Conservation (phyloP, 2,888 invertebrate species). For the Phrixothrix hirtus region DNA sequence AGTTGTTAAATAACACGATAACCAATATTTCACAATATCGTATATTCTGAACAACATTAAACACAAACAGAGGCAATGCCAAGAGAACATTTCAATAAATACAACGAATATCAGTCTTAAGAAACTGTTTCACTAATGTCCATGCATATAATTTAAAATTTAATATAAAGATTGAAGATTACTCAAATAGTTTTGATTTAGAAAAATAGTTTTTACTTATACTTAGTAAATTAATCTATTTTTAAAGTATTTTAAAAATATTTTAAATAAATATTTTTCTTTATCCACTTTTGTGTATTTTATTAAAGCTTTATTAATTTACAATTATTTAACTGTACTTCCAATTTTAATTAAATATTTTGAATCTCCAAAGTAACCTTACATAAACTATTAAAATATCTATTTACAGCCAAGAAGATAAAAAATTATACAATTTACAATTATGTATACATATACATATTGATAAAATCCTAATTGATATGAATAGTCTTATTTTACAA, state of each 20-base stretch:
- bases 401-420: constrained; percentile 32
- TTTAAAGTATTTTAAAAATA: constrained; percentile 14
- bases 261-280: constrained; percentile 18
- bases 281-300: constrained; percentile 13
- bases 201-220: constrained; percentile 15
- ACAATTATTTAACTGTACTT: constrained; percentile 23
- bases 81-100: constrained; percentile 11
- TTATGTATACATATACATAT: constrained; percentile 19
- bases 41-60: constrained; percentile 18
- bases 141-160: neutral
- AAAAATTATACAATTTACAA: constrained; percentile 33
- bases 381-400: constrained; percentile 22
- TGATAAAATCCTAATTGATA: constrained; percentile 30
- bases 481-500: constrained; percentile 31
- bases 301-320: constrained; percentile 19
- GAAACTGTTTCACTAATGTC: constrained; percentile 10
- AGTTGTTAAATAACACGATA: neutral
- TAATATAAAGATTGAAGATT: constrained; percentile 1
- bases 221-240: constrained; percentile 12
- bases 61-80: constrained; percentile 17
- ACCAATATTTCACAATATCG: constrained; percentile 10
- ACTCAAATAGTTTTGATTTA: constrained; percentile 9
- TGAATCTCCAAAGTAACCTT: constrained; percentile 20
- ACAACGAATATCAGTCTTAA: constrained; percentile 15
- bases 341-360: constrained; percentile 18